A percentile compares a stretch with the other conserved stretches of the same genome.
Evolutionary conservation across 2,797 vertebrate species (phyloP).

Genomic region (Choloepus didactylus): DNA sequence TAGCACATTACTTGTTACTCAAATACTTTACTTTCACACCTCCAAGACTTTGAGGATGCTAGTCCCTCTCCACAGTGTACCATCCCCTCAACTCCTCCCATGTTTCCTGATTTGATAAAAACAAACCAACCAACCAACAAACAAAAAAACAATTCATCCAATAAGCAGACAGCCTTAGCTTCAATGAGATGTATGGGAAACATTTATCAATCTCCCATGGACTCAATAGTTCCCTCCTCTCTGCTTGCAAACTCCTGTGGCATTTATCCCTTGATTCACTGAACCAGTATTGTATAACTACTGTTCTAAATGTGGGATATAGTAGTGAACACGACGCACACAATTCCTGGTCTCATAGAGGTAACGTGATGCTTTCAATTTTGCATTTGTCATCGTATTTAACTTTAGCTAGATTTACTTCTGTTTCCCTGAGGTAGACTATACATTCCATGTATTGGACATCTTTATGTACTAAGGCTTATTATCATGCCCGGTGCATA

Average conservation of each 20-base stretch:
- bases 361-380: background rate
- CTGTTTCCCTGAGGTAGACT: background rate
- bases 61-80: background rate
- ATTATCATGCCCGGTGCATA: background rate
- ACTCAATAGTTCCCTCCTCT: background rate
- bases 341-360: background rate
- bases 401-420: background rate
- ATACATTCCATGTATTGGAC: background rate
- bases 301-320: background rate
- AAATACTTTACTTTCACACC: background rate
- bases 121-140: background rate
- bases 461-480: background rate
- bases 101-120: conserved; percentile 55
- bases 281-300: background rate
- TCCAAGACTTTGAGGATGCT: background rate
- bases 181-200: conserved; percentile 24
- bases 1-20: background rate
- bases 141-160: background rate
- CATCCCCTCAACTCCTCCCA: background rate
- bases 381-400: background rate
- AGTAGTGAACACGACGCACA: background rate
- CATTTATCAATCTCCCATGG: background rate
- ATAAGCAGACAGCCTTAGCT: background rate
- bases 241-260: background rate
- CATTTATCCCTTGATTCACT: conserved; percentile 13